Conservation (phyloP, 2,113 vertebrate genomes). For the Cyanoliseus patagonus region DNA sequence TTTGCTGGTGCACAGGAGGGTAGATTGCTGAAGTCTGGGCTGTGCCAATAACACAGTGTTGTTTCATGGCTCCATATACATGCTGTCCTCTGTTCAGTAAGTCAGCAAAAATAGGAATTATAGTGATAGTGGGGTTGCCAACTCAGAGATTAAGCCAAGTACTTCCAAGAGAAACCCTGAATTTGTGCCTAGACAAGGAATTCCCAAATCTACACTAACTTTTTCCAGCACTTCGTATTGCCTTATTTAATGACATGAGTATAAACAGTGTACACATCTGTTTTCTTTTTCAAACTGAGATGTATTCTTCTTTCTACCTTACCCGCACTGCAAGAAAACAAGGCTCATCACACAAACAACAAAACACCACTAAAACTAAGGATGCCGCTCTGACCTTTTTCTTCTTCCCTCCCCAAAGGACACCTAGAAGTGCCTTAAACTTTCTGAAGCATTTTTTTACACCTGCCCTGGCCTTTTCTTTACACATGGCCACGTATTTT, state of each 20-base stretch:
- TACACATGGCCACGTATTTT: conserved; percentile 21
- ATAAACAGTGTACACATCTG: neutral
- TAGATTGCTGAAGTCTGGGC: neutral
- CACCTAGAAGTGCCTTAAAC: neutral
- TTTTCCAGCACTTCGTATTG: neutral
- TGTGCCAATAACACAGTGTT: neutral
- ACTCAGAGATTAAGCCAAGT: neutral
- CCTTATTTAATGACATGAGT: neutral
- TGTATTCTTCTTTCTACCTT: neutral
- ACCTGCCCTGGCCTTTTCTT: conserved; percentile 11
- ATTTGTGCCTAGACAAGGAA: neutral
- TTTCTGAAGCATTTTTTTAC: neutral
- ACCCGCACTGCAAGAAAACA: neutral
- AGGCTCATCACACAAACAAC: neutral
- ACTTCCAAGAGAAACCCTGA: neutral
- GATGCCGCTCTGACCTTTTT: conserved; percentile 11
- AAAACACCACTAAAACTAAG: neutral
- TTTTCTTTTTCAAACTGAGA: neutral
- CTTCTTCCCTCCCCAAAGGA: neutral
- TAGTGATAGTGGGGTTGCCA: rapidly evolving
- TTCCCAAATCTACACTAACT: neutral
- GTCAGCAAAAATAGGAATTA: neutral
- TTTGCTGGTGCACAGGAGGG: neutral
- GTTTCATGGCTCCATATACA: rapidly evolving
- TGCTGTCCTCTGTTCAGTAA: neutral